Base-by-base conservation (phyloP, 2,888 invertebrate species). In the Harpalus rufipes region DNA sequence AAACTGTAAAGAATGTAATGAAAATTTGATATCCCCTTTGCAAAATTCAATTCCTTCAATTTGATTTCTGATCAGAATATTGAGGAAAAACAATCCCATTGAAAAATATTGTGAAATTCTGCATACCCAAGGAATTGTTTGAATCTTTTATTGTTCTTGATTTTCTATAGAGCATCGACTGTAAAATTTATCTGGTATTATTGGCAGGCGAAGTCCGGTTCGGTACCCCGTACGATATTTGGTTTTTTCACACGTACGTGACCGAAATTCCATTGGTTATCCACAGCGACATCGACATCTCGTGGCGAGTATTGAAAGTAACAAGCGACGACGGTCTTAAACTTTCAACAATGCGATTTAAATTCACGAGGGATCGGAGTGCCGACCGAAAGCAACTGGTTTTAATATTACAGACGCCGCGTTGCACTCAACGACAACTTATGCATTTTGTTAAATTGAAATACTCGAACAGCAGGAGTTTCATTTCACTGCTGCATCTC, bases 321-420 rank as follows among this genome's bases (percentile, higher is more conserved):
- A 81, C 81, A 81, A 81, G 81, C 61, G 44, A 61, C 63, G 81
- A 68, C 68, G 58, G 72, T 58, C 72, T 81, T 68, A 81, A 72
- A 81, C 81, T 81, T 81, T 72, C 81, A 81, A 81, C 81, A 81
- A 81, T 72, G 39, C 72, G 81, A 81, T 81, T 81, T 81, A 81
- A 81, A 81, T 81, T 81, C 81, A 68, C 32, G 21, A 58, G 72
- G 68, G 81, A 72, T 61, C 21, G 80, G 39, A 14, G 44, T 44
- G 56, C 14, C 59, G 44, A 79, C 80, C 61, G 61, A 61, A 39
- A 80, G 80, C 80, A 80, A 61, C 80, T 80, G 80, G 80, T 80
- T 61, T 80, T 80, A 80, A 80, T 80, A 80, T 80, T 80, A 41
- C 80, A 80, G 78, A 14, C 56, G 78, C 78, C 58, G 58, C 56